A percentile compares a stretch with the other conserved stretches of the same genome.
These are phyloP conservation scores for Brotula barbata DNA, from an alignment of 2,797 vertebrate genomes.

Conservation along the genomic window DNA sequence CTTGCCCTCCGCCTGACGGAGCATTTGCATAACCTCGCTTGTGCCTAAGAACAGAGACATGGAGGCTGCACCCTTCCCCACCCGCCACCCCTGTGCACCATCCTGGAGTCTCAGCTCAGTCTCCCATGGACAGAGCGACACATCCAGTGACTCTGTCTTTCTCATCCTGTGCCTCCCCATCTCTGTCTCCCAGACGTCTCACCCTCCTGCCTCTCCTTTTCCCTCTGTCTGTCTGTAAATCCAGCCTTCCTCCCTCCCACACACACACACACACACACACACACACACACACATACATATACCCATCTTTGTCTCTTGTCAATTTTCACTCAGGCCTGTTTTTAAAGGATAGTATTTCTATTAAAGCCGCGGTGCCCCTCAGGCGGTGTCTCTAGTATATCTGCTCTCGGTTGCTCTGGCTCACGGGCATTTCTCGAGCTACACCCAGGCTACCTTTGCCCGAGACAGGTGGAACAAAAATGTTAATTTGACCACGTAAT, in stretches of 20 bases:
- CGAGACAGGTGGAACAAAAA: conserved; percentile 77
- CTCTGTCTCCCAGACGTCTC: conserved; percentile 21
- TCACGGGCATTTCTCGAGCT: conserved; percentile 65
- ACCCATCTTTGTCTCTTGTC: conserved; percentile 60
- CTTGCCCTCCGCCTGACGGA: conserved; percentile 82
- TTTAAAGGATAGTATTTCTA: conserved; percentile 68
- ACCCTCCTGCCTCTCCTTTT: conserved; percentile 13
- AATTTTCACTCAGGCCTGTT: conserved; percentile 57
- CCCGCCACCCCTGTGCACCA: conserved; percentile 45
- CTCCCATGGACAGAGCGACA: conserved; percentile 69
- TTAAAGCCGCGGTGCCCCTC: conserved; percentile 53
- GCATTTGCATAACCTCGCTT: conserved; percentile 85
- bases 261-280: conserved; percentile 9
- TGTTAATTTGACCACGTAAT: conserved; percentile 81
- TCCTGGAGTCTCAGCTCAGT: conserved; percentile 68
- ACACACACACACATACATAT: conserved; percentile 4
- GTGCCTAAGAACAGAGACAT: conserved; percentile 77
- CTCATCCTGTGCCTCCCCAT: conserved; percentile 24
- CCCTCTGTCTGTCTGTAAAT: conserved; percentile 12
- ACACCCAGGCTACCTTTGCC: conserved; percentile 62
- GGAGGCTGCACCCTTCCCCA: conserved; percentile 51
- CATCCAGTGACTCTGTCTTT: conserved; percentile 42
- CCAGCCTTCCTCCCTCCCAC: conserved; percentile 22
- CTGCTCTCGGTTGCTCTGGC: conserved; percentile 53
- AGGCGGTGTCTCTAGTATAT: conserved; percentile 47